These are phyloP conservation scores for Carlito syrichta DNA, from an alignment of 2,113 vertebrate genomes.

Conservation along the genomic window DNA sequence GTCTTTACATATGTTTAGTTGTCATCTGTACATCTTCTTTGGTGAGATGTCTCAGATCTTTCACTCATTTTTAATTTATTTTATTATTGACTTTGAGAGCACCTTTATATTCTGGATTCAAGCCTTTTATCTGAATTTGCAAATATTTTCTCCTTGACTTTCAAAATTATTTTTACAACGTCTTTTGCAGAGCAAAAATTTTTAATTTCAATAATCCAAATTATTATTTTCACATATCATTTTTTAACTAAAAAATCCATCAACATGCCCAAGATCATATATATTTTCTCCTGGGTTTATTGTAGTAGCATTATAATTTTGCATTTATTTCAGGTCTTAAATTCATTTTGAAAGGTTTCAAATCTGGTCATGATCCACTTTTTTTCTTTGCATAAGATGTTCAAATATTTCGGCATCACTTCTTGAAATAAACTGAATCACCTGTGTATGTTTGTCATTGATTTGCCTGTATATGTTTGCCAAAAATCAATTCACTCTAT, in stretches of 20 bases:
- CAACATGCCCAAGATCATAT: not conserved
- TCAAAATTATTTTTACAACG: not conserved
- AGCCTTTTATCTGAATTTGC: not conserved
- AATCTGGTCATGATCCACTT: not conserved
- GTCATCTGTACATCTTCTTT: not conserved
- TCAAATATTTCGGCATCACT: not conserved
- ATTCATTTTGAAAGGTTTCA: not conserved
- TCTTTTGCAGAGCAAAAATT: not conserved
- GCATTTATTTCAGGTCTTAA: not conserved
- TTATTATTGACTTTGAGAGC: not conserved
- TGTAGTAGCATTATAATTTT: not conserved
- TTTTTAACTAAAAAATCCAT: not conserved
- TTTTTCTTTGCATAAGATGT: not conserved
- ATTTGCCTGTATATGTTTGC: not conserved
- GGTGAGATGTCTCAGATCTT: not conserved
- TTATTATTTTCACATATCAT: not conserved
- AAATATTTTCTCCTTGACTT: not conserved
- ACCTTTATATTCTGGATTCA: not conserved
- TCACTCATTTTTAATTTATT: not conserved
- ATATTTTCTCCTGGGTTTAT: not conserved
- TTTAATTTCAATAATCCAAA: not conserved
- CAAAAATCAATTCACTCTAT: not conserved
- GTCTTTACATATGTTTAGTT: not conserved
- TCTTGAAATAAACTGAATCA: not conserved
- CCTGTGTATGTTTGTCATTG: not conserved